Conservation (phyloP, 2,888 invertebrate genomes). For the Trissoscelio sp. region DNA sequence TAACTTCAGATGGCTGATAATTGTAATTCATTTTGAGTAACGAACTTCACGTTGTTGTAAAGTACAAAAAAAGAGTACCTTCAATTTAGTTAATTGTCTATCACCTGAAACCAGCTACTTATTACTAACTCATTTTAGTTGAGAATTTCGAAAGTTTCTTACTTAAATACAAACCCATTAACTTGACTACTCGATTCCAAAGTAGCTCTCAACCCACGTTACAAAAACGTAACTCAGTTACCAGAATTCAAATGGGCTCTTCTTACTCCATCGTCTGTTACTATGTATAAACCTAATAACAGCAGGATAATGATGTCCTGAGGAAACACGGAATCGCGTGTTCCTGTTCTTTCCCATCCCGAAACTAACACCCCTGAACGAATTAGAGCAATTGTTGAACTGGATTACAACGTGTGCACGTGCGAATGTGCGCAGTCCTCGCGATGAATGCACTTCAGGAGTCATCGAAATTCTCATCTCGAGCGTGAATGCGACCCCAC, state of each 20-base stretch:
- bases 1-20: too few relatives aligned
- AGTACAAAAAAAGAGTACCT: too few relatives aligned
- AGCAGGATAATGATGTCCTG: neutral
- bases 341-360: slow-evolving; percentile 7
- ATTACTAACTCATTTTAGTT: too few relatives aligned
- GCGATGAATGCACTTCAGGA: slow-evolving; percentile 57
- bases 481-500: slow-evolving; percentile 59
- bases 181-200: too few relatives aligned
- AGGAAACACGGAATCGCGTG: neutral
- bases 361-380: slow-evolving; percentile 37
- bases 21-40: too few relatives aligned
- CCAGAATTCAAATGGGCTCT: neutral
- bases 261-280: neutral
- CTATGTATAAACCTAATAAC: neutral
- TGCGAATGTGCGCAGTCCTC: slow-evolving; percentile 52
- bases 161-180: neutral
- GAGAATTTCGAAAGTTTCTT: too few relatives aligned
- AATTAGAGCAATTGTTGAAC: slow-evolving; percentile 59
- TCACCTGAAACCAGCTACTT: too few relatives aligned
- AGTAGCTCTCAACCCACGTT: neutral
- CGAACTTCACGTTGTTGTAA: too few relatives aligned
- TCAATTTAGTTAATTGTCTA: too few relatives aligned
- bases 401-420: slow-evolving; percentile 54
- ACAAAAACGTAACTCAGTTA: neutral
- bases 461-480: slow-evolving; percentile 66